Evolutionary conservation across 2,888 invertebrate species (phyloP).

Genomic region (Eupithecia subumbrata): DNA sequence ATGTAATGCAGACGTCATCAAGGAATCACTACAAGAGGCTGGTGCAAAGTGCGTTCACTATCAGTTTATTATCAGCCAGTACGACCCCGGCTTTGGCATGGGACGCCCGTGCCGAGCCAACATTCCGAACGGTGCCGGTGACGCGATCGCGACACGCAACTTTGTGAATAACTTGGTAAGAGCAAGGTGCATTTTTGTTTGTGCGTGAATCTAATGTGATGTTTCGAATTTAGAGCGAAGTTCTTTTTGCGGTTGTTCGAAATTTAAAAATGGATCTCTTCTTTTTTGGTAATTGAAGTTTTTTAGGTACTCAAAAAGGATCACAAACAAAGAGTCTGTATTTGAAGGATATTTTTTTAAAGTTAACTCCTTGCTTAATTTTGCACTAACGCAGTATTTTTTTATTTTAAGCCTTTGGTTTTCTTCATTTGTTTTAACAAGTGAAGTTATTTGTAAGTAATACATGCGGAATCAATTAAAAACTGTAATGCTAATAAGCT

Average conservation of each 20-base stretch:
- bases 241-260: not conserved
- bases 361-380: too few relatives aligned
- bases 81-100: conserved; percentile 49
- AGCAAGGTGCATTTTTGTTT: conserved; percentile 8
- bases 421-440: too few relatives aligned
- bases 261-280: not conserved
- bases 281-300: not conserved
- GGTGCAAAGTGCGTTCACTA: conserved; percentile 37
- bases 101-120: conserved; percentile 53
- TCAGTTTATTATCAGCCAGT: conserved; percentile 52
- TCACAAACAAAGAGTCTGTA: not conserved
- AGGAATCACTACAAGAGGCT: conserved; percentile 20
- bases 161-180: conserved; percentile 53
- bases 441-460: not conserved
- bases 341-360: not conserved
- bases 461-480: not conserved
- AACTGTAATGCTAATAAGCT: not conserved
- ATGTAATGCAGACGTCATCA: not conserved
- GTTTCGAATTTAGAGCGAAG: not conserved
- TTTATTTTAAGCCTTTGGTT: not conserved
- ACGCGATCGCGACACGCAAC: conserved; percentile 50
- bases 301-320: not conserved
- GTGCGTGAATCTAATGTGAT: not conserved
- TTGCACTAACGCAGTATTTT: not conserved
- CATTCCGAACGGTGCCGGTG: conserved; percentile 34